phyloP scores from a whole-genome alignment of 2,888 invertebrate species.

The Craniophora ligustri region DNA sequence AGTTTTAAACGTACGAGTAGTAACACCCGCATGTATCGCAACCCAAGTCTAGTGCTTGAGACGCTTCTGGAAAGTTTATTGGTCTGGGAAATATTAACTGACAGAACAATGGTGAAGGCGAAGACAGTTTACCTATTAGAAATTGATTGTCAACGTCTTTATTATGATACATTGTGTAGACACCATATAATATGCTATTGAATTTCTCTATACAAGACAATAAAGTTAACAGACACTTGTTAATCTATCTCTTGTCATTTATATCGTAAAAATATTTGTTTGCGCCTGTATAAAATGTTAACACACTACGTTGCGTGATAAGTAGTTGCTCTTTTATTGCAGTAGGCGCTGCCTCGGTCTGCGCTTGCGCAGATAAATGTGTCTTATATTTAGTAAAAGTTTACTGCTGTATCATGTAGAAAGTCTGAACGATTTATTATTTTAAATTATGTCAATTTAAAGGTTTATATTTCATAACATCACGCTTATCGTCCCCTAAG shows the following conservation, averaged over 20 bases:
- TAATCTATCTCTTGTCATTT: no score
- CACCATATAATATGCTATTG: constrained; percentile 8
- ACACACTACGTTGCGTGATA: neutral
- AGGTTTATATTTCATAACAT: no score
- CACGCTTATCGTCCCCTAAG: no score
- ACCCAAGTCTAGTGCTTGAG: constrained; percentile 56
- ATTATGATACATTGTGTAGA: constrained; percentile 38
- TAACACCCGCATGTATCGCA: constrained; percentile 58
- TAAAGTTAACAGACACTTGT: no score
- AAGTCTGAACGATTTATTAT: no score
- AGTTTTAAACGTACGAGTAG: constrained; percentile 48
- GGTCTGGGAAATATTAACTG: constrained; percentile 69
- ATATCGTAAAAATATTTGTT: neutral
- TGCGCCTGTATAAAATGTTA: constrained; percentile 21
- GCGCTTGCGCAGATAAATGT: neutral
- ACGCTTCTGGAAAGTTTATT: constrained; percentile 74
- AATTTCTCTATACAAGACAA: neutral
- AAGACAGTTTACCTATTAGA: constrained; percentile 55
- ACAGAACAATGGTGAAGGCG: constrained; percentile 71
- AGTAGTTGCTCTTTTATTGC: constrained; percentile 33
- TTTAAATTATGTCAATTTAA: no score
- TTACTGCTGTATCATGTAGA: no score
- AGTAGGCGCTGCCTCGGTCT: constrained; percentile 27
- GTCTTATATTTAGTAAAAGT: no score
- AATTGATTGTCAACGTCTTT: constrained; percentile 43